These are phyloP conservation scores for Apostichopus japonicus DNA, from an alignment of 35 echinoderm and acorn worm species.

Conservation along the genomic window DNA sequence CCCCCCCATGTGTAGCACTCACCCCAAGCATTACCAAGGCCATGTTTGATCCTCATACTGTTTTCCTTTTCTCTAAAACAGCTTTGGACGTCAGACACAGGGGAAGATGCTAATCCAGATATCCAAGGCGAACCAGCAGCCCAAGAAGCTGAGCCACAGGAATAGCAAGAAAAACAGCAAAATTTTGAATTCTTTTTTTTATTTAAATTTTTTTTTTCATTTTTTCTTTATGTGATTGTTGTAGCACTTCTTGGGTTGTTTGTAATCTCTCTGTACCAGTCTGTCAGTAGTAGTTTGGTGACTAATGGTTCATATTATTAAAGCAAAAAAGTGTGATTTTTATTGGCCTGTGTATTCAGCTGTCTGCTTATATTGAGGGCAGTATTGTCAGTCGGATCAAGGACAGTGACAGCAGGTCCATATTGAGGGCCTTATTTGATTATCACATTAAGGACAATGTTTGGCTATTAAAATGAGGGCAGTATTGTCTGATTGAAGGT, in stretches of 20 bases:
- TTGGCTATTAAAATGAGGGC: neutral
- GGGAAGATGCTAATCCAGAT: conserved; percentile 43
- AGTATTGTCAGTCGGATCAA: neutral
- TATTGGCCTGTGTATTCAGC: conserved; percentile 16
- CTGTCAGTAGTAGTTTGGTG: neutral
- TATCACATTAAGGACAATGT: too few species aligned
- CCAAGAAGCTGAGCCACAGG: neutral
- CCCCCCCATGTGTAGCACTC: neutral
- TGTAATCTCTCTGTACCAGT: conserved; percentile 42
- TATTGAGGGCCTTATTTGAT: too few species aligned
- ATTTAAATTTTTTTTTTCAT: neutral
- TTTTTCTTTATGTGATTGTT: conserved; percentile 42
- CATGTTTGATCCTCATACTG: neutral
- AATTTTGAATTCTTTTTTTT: neutral
- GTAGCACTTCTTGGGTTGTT: conserved; percentile 52
- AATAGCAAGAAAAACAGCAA: neutral
- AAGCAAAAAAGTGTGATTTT: neutral
- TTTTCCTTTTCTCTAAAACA: conserved; percentile 49
- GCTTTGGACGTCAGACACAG: conserved; percentile 87
- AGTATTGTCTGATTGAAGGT: neutral
- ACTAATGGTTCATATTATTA: conserved; percentile 6
- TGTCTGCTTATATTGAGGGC: neutral
- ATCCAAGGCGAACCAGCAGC: neutral
- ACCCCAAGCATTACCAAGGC: too few species aligned
- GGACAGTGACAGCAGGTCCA: too few species aligned